Evolutionary conservation across 2,888 invertebrate species (phyloP), one percentile per base, ranked within the genome.

Genomic region (Leptodirus hochenwartii): DNA sequence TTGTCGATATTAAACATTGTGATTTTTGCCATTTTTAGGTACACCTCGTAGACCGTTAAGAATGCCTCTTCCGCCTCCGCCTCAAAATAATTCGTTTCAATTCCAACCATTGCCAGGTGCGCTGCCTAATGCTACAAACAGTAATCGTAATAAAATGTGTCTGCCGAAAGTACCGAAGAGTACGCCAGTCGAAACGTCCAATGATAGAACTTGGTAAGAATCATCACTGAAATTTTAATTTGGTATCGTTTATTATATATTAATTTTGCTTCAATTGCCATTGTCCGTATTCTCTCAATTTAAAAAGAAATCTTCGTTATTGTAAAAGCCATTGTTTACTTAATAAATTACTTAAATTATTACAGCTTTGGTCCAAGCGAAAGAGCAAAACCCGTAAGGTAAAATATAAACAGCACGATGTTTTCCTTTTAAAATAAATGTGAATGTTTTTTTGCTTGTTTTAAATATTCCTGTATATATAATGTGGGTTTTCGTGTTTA

Each of bases 191-290:
- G 52, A 54, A 34, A 43, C 50, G 15, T 42, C 47, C 22, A 44
- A 49, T 25, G 48, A 49, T 31, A 42, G 43, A 36, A 45, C 50
- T 30, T 47, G 49, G 51, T 53, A 40, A 44, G 47, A 37, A 6
- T 8, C 6, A 20, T 24, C 9, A 15, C 20, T 30, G 22, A 11
- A 6, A 15, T 24, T 23, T 29, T 31, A 16, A 15, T 4, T 14
- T 14, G 11, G 5, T 22, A 20, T 28, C 16, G 9, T 36, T 34
- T 34, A 28, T 27, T 9, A 5, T 27, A n/a, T 27, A 8, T 13
- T n/a, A 27, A 14, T 9, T 5, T 12, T 17, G 27, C 9, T 6
- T 16, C 27, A 16, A 27, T n/a, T 16, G 15, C 17, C 27, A 16
- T 15, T 10, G 8, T 27, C 13, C 15, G 8, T 29, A 25, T n/a